Conservation (phyloP, 2,888 invertebrate genomes). For the Sericinus montela region DNA sequence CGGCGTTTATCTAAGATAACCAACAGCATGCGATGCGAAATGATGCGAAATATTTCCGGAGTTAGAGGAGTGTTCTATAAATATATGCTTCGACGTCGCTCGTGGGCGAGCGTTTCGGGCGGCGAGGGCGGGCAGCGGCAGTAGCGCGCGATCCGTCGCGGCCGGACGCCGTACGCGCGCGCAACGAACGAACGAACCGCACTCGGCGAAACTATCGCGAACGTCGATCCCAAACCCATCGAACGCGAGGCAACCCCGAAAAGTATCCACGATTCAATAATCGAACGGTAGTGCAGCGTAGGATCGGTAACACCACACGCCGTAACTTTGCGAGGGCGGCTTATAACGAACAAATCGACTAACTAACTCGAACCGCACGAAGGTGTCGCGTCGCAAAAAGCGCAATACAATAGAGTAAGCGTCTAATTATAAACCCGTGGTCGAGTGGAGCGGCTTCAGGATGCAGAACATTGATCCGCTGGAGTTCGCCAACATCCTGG, state of each 20-base stretch:
- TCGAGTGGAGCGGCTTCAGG: conserved; percentile 56
- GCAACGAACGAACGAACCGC: conserved; percentile 79
- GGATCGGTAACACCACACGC: conserved; percentile 51
- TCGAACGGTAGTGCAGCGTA: conserved; percentile 31
- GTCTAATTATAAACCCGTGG: conserved; percentile 75
- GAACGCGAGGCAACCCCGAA: conserved; percentile 40
- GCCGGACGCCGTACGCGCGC: conserved; percentile 76
- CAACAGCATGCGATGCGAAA: conserved; percentile 69
- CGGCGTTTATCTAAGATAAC: conserved; percentile 58
- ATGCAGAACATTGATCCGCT: conserved; percentile 86
- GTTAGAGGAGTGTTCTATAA: conserved; percentile 77
- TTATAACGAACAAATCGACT: conserved; percentile 76
- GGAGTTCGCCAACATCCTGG: conserved; percentile 91
- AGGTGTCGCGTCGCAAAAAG: conserved; percentile 78
- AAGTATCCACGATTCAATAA: conserved; percentile 19
- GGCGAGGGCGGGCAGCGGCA: conserved; percentile 49
- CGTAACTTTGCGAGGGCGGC: conserved; percentile 68
- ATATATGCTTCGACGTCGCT: conserved; percentile 72
- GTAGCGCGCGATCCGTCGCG: conserved; percentile 78
- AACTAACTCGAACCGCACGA: conserved; percentile 74
- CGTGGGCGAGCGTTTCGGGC: conserved; percentile 62
- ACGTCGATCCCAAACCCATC: conserved; percentile 24
- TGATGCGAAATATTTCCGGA: conserved; percentile 80
- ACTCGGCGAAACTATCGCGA: conserved; percentile 43
- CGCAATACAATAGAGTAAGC: conserved; percentile 78